phyloP scores from a whole-genome alignment of 2,888 invertebrate species.

The Limnephilus marmoratus region DNA sequence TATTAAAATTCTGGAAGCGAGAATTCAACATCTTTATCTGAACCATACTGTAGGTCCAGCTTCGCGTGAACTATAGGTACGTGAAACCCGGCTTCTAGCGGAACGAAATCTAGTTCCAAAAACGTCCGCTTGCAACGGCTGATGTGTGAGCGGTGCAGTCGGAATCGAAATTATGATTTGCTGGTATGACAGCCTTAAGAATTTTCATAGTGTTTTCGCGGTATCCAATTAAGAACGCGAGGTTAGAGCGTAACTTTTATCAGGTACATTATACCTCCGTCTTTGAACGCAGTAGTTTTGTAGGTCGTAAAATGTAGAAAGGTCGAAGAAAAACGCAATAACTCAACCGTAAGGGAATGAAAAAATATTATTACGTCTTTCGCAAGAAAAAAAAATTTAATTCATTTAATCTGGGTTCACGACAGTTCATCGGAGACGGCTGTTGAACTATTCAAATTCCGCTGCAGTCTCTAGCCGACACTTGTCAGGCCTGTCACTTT shows the following conservation, averaged over 20 bases:
- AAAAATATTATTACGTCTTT: not conserved
- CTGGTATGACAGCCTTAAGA: no score
- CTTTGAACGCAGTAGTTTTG: not conserved
- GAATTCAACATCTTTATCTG: no score
- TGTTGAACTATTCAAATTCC: not conserved
- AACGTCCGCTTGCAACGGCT: no score
- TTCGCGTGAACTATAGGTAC: no score
- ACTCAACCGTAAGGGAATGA: not conserved
- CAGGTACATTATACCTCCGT: not conserved
- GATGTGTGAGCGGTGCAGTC: no score
- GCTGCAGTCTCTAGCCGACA: not conserved
- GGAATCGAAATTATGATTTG: no score
- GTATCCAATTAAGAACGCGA: slow-evolving; percentile 29
- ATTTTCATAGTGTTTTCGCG: not conserved
- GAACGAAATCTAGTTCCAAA: no score
- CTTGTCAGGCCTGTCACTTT: not conserved
- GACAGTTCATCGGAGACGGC: not conserved
- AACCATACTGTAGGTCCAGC: no score
- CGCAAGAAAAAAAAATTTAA: not conserved
- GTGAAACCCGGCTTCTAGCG: no score
- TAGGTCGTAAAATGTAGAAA: slow-evolving; percentile 7
- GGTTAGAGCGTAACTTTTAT: not conserved
- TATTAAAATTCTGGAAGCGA: no score
- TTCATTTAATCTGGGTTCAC: not conserved
- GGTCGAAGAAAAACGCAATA: not conserved